phyloP scores from a whole-genome alignment of 1,140 invertebrate genomes.

The Diprion similis region DNA sequence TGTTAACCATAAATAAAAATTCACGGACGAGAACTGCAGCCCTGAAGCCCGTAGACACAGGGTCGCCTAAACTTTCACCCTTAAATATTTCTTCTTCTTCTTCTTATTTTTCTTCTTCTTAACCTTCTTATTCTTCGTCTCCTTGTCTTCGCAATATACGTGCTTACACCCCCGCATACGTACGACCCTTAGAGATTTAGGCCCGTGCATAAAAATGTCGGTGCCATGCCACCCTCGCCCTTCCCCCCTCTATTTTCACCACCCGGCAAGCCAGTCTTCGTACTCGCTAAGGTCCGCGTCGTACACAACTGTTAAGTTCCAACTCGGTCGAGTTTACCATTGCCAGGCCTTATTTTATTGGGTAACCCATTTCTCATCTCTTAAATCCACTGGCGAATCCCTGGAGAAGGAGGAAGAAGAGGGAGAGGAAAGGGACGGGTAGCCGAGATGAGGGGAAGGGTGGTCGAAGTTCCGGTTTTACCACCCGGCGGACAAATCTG shows the following conservation, averaged over 20 bases:
- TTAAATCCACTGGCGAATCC: neutral
- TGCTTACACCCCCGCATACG: neutral
- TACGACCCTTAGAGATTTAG: neutral
- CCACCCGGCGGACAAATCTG: too few species aligned
- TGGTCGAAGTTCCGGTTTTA: too few species aligned
- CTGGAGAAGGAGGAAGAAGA: too few species aligned
- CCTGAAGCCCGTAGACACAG: neutral
- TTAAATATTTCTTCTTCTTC: constrained; percentile 6
- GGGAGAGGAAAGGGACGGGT: too few species aligned
- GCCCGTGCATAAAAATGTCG: constrained; percentile 11
- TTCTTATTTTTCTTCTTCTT: neutral
- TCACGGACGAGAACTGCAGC: neutral
- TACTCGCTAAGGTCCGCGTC: neutral
- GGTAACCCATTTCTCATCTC: neutral
- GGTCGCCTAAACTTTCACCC: constrained; percentile 17
- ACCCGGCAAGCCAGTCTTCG: neutral
- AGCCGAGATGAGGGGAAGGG: too few species aligned
- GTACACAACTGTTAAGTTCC: constrained; percentile 5
- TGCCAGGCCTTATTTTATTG: neutral
- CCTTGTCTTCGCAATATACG: constrained; percentile 12
- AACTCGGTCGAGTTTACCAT: neutral
- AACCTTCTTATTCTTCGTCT: neutral
- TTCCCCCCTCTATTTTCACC: neutral
- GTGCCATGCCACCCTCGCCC: neutral
- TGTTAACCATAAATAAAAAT: constrained; percentile 12